A percentile compares a stretch with the other conserved stretches of the same genome.
These are phyloP conservation scores for Columbina picui DNA, from an alignment of 2,113 vertebrate species.

Conservation along the genomic window DNA sequence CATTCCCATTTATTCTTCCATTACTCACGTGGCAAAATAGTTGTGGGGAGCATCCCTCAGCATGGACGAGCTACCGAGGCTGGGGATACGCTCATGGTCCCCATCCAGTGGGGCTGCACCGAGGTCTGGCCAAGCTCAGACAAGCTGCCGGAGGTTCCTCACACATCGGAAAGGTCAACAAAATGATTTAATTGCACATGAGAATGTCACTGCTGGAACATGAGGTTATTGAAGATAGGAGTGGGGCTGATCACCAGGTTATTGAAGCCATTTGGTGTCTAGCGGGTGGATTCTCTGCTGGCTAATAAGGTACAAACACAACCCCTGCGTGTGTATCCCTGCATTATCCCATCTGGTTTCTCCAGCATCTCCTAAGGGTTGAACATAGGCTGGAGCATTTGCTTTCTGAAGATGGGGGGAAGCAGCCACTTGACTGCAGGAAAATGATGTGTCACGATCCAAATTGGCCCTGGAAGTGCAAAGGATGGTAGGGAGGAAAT, in stretches of 20 bases:
- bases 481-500: background rate
- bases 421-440: background rate
- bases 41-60: background rate
- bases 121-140: accelerated
- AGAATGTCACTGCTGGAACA: background rate
- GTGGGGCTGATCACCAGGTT: background rate
- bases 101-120: accelerated
- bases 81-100: background rate
- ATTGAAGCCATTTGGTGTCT: background rate
- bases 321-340: accelerated
- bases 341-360: background rate
- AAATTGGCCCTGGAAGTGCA: accelerated
- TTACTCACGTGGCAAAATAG: background rate
- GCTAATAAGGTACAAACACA: accelerated
- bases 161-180: background rate
- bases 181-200: background rate
- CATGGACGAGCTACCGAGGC: background rate
- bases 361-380: background rate
- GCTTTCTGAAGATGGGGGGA: background rate
- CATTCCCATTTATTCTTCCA: background rate
- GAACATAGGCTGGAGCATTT: background rate
- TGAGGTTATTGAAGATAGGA: background rate
- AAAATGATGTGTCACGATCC: background rate
- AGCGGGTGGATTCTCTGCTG: background rate
- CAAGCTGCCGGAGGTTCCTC: background rate